Base-by-base conservation (phyloP, 2,797 vertebrate species). In the Hydrolagus colliei region DNA sequence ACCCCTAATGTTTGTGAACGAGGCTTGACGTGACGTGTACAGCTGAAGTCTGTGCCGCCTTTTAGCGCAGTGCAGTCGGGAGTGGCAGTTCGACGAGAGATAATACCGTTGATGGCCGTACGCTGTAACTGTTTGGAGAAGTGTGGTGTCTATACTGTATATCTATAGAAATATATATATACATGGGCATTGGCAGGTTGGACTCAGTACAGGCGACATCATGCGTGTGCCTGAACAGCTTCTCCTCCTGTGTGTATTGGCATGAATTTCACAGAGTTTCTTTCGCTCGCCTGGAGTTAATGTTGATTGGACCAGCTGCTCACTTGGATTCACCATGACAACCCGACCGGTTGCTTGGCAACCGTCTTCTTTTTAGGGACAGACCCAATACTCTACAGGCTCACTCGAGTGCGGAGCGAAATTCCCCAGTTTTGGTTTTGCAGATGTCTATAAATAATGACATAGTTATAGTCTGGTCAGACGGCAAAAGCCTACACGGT, bases 261-360 rank as follows among this genome's bases (percentile, higher is more conserved):
- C 94, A 95, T 93, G 94, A 95, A 94, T 93, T 92, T 93, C 92
- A 90, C 93, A 94, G 95, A 94, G 94, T 94, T 94, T 92, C 92
- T 95, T 95, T 93, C 93, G 93, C 95, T 94, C 93, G 95, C 95
- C 94, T 90, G 90, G 91, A 92, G 95, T 95, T 93, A 94, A 94
- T 95, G 90, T 94, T 95, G 96, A 98, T 97, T 97, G 97, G 97
- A 95, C 96, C 96, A 94, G 96, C 95, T 94, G 95, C 95, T 94
- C 92, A 95, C 96, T 97, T 94, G 90, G 93, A 96, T 95, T 97
- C 96, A 93, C 97, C 96, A 98, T 97, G 95, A 96, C 96, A 98
- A 98, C 97, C 96, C 95, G 95, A 96, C 96, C 94, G 92, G 97
- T 97, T 93, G 95, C 97, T 94, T 96, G 95, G 96, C 95, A 97